phyloP scores from a whole-genome alignment of 2,888 invertebrate species.

The Drosophila prostipennis region DNA sequence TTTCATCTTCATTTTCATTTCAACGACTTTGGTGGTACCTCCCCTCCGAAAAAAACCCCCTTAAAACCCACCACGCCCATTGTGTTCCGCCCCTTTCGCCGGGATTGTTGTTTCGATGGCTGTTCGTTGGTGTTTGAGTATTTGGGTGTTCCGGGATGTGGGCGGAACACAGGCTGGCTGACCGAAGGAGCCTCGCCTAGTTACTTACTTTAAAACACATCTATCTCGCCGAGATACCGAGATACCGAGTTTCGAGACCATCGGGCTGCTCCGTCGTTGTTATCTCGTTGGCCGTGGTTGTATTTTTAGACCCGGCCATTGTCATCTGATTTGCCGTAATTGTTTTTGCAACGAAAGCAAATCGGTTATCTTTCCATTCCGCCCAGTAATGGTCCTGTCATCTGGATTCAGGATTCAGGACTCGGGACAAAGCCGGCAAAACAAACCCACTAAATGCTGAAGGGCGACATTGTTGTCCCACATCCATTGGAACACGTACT shows the following conservation, averaged over 20 bases:
- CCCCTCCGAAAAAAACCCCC: too few species aligned
- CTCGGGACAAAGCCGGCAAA: slow-evolving; percentile 1
- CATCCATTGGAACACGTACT: slow-evolving; percentile 1
- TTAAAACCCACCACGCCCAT: slow-evolving; percentile 3
- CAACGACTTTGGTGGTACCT: slow-evolving; percentile 34
- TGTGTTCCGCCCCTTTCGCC: slow-evolving; percentile 6
- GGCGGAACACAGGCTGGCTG: neutral
- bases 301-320: slow-evolving; percentile 18
- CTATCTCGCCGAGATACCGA: slow-evolving; percentile 35
- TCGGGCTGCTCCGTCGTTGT: slow-evolving; percentile 7
- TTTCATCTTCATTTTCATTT: slow-evolving; percentile 61
- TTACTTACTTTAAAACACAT: slow-evolving; percentile 48
- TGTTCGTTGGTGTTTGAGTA: neutral
- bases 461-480: slow-evolving; percentile 1
- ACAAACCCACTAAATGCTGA: slow-evolving; percentile 6
- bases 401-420: neutral
- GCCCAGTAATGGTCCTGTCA: slow-evolving; percentile 6
- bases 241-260: slow-evolving; percentile 10
- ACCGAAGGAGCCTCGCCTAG: slow-evolving; percentile 9
- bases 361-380: slow-evolving; percentile 14
- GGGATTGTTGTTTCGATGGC: slow-evolving; percentile 12
- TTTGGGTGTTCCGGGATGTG: neutral
- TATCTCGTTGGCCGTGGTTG: slow-evolving; percentile 13
- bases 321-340: slow-evolving; percentile 31
- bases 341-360: slow-evolving; percentile 24